Evolutionary conservation across 92 coral and sea anemone genomes (phyloP), one percentile per base, ranked within the genome.

Genomic region (Plumapathes pennacea): DNA sequence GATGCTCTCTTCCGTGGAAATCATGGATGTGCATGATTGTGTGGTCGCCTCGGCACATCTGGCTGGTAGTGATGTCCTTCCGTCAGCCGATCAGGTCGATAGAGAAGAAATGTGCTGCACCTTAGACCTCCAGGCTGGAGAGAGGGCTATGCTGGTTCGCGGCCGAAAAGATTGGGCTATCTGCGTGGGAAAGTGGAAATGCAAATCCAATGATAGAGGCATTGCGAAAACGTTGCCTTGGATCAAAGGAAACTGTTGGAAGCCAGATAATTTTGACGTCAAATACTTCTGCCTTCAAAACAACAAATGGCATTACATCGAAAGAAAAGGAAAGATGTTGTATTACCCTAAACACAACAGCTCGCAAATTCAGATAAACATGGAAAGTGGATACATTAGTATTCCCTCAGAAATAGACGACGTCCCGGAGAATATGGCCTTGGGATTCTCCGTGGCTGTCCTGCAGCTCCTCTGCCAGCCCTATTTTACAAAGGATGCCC

Each of bases 381-480:
- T 66, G 24, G 47, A 67, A 39, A 69, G 77, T 36, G 67, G 62
- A 18, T 12, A 58, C 22, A 40, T 69, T 7, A 46, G 66, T 1
- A 13, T 66, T 3, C 26, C 82, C 3, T 39, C 60, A 19, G 58
- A 32, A 5, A 49, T 50, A 8, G 76, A 67, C 0, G 66, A 50
- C 23, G 24, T 81, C 12, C 88, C 88, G 52, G 83, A 81, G 13
- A 57, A 66, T 38, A 43, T 74, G 23, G 82, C 82, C 2, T 33
- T 79, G 13, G 72, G 64, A 1, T 81, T 66, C 71, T 71, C 88
- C 9, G 63, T 74, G 12, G 23, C 88, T 4, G 50, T 81, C 6
- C 72, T 81, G 8, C 72, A 81, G 43, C 55, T 81, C 37, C 77
- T 81, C 25, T 81, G 88, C 50, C 73, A 71, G 19, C 88, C 88